Base-by-base conservation (phyloP, 2,888 invertebrate genomes). In the Polydrusus pterygomalis region DNA sequence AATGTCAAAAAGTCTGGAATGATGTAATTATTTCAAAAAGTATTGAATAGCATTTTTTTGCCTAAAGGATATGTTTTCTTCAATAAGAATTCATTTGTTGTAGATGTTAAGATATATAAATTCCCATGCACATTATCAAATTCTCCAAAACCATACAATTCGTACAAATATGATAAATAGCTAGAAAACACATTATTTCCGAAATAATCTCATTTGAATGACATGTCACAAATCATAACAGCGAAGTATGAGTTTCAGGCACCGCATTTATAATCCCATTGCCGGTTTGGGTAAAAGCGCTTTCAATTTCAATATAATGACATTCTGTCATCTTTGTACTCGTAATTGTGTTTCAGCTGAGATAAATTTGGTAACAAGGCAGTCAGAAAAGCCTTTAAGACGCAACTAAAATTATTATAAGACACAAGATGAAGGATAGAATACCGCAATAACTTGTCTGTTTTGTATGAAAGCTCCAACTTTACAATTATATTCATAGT, bases 171-270 rank as follows among this genome's bases (percentile, higher is more conserved):
- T 45, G 69, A 69, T 58, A 62, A 70, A 70, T 70, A 70, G 49
- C 70, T 62, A 34, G 25, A 47, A 30, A 62, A 60, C 60, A 11
- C 62, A 56, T 60, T 63, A 63, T 71, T 40, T 71, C 63, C 49
- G 54, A 71, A 71, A 25, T 49, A 65, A 8, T 74, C 49, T 69
- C 70, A 70, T 70, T 62, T 82, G 80, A 82, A 81, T 82, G 81
- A 82, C 75, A 79, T 78, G 81, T 80, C 81, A 81, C 80, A 81
- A 81, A 79, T 83, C 82, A 82, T 80, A 79, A 83, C 79, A 80
- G 80, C 54, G 43, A 79, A 79, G 79, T 81, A 81, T 80, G 81
- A 82, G 81, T 83, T 83, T 83, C 82, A 83, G 83, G 83, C 83
- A 83, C 81, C 84, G 80, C 82, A 80, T 82, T 71, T 56, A 45